Base-by-base conservation (phyloP, 2,113 vertebrate genomes). In the Scytalopus superciliaris region DNA sequence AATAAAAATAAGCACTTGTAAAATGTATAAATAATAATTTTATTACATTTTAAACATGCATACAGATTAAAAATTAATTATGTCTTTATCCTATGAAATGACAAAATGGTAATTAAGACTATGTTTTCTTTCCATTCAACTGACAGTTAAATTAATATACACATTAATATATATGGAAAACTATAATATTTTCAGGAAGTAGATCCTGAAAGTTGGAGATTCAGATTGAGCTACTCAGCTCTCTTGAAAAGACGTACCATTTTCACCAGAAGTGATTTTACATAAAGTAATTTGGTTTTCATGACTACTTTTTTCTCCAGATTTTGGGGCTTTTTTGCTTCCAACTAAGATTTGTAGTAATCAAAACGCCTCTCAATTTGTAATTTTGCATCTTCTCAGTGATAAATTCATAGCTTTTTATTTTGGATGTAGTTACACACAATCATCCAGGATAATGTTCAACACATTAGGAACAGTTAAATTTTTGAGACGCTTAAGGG, bases 221-320 rank as follows among this genome's bases (percentile, higher is more conserved):
- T n/a, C 1, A 75, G 24, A 28, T 35, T 7, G 25, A 73, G 8
- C 39, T 64, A 37, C 23, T 22, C n/a, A 68, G 19, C 6, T 59
- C 6, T 19, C 14, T 37, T 74, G 24, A 75, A 79, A 78, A 60
- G 24, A n/a, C 7, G 70, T 4, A 5, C 49, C 1, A 40, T 42
- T 69, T 89, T 30, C 33, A 75, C 50, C 2, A 47, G 14, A 45
- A 55, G 4, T n/a, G 3, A 42, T 79, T 79, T 60, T 40, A 35
- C 2, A n/a, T n/a, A 13, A 78, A 19, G 3, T 39, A 75, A 50
- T 52, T 57, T 1, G 7, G 1, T 57, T 75, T 47, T 53, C 5
- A 44, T 30, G 25, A 8, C 6, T 44, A 2, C 2, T 35, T 63
- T 21, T 69, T 13, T 0, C 14, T 45, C 3, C 14, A 33, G 4